Evolutionary conservation across 92 coral and sea anemone genomes (phyloP).

Genomic region (Epizoanthus rinbou): DNA sequence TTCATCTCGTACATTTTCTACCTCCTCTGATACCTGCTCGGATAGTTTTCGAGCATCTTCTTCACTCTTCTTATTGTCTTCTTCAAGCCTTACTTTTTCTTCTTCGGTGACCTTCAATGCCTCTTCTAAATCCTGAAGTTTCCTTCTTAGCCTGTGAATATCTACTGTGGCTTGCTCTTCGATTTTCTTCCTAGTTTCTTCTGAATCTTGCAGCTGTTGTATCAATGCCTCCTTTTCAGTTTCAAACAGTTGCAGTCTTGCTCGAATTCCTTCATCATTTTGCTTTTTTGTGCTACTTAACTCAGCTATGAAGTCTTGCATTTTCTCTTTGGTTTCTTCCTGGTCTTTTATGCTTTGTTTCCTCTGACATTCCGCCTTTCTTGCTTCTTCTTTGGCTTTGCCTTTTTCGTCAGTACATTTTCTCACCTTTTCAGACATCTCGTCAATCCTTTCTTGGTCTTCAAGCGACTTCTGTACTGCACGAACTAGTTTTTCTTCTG

Average conservation of each 20-base stretch:
- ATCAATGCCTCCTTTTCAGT: neutral
- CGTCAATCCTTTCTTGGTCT: slow-evolving; percentile 13
- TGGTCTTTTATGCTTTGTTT: slow-evolving; percentile 1
- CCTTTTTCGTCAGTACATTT: slow-evolving; percentile 27
- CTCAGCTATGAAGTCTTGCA: neutral
- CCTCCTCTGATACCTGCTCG: slow-evolving; percentile 44
- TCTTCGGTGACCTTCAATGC: neutral
- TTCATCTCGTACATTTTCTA: slow-evolving; percentile 37
- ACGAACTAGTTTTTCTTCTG: slow-evolving; percentile 12
- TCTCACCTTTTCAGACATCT: neutral
- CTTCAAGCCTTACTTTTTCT: neutral
- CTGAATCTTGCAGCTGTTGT: neutral
- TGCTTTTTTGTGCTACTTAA: neutral
- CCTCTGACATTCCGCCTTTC: neutral
- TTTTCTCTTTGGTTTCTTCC: slow-evolving; percentile 1
- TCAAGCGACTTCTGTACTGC: neutral
- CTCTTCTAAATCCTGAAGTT: neutral
- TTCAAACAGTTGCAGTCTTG: neutral
- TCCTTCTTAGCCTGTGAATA: neutral
- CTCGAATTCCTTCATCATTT: neutral
- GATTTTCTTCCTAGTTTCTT: neutral
- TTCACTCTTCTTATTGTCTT: slow-evolving; percentile 20
- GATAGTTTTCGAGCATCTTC: slow-evolving; percentile 36
- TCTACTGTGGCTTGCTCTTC: slow-evolving; percentile 13
- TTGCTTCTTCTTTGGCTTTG: slow-evolving; percentile 9